A percentile compares a stretch with the other conserved stretches of the same genome.
Evolutionary conservation across 2,888 invertebrate species (phyloP).

Genomic region (Nemapogon koenigi): DNA sequence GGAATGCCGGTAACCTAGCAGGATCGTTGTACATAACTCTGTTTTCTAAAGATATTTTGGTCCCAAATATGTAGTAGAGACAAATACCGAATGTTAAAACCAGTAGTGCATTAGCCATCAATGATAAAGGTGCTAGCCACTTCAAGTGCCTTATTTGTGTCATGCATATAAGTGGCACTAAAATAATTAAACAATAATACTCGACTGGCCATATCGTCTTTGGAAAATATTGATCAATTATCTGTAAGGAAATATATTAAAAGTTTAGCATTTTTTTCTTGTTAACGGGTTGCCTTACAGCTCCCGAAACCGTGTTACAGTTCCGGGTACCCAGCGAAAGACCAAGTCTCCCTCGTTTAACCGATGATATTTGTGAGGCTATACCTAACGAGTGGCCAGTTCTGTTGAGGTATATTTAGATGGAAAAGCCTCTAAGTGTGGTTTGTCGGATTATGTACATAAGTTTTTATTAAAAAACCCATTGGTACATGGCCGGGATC

Average conservation of each 20-base stretch:
- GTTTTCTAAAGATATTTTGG: conserved; percentile 43
- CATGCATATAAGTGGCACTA: conserved; percentile 40
- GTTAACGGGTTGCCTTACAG: no score
- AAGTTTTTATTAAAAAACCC: no score
- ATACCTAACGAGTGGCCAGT: no score
- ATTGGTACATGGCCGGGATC: no score
- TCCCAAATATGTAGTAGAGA: conserved; percentile 80
- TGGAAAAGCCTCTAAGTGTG: no score
- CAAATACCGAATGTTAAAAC: conserved; percentile 81
- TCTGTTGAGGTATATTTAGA: no score
- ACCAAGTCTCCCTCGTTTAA: no score
- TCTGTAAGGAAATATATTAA: conserved; percentile 41
- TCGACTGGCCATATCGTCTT: conserved; percentile 35
- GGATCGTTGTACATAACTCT: conserved; percentile 62
- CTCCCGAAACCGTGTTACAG: no score
- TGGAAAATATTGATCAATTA: conserved; percentile 43
- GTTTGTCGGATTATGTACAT: no score
- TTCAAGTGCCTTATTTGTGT: conserved; percentile 75
- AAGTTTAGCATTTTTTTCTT: no score
- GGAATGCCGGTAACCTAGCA: conserved; percentile 80
- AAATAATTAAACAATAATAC: conserved; percentile 45
- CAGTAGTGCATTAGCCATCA: conserved; percentile 85
- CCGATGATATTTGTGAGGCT: no score
- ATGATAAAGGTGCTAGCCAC: conserved; percentile 87
- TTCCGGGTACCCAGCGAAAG: no score